Evolutionary conservation across 2,113 vertebrate species (phyloP).

Genomic region (Pluvialis apricaria): DNA sequence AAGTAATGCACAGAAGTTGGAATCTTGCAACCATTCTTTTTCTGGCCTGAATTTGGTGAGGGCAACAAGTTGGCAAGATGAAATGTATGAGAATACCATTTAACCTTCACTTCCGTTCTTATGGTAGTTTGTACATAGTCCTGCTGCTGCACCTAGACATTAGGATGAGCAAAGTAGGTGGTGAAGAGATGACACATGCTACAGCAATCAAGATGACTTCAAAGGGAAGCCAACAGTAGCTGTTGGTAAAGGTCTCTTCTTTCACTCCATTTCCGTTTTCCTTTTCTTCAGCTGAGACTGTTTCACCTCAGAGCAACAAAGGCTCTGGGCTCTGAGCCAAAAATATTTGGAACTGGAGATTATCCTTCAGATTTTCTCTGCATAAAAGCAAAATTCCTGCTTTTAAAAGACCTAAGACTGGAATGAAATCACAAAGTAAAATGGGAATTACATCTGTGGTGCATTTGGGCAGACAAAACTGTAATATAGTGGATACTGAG

Average conservation of each 20-base stretch:
- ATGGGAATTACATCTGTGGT: neutral
- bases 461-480: neutral
- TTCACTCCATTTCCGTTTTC: neutral
- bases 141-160: neutral
- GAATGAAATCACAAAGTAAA: neutral
- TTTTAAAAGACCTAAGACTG: neutral
- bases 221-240: neutral
- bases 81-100: neutral
- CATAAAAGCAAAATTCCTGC: neutral
- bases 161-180: neutral
- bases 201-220: neutral
- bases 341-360: neutral
- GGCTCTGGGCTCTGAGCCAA: neutral
- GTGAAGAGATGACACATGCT: neutral
- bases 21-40: neutral
- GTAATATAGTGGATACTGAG: neutral
- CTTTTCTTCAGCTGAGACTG: neutral
- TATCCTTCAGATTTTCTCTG: neutral
- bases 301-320: constrained; percentile 3
- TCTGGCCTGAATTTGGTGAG: neutral
- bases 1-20: neutral
- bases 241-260: neutral
- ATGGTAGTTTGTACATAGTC: neutral
- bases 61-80: neutral
- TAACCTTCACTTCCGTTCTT: neutral